Conservation (phyloP, 2,888 invertebrate species). For the Leptura quadrifasciata region DNA sequence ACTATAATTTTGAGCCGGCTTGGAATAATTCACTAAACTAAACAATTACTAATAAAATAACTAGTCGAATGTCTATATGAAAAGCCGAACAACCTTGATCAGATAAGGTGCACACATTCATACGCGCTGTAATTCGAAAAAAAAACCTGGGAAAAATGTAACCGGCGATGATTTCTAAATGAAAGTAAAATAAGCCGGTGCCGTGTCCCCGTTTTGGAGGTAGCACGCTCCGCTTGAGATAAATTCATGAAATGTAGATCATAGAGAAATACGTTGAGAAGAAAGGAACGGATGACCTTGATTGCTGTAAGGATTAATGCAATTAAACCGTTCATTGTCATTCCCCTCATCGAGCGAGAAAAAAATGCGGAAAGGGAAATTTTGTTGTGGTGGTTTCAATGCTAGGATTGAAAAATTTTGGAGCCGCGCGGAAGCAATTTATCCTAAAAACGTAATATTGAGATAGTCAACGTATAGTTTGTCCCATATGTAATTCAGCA, state of each 20-base stretch:
- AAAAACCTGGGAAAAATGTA: not conserved
- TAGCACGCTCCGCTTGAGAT: not conserved
- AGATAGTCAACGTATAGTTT: too few species aligned
- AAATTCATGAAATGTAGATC: slow-evolving; percentile 7
- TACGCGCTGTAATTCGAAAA: not conserved
- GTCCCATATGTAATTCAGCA: too few species aligned
- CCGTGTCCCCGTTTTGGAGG: slow-evolving; percentile 4
- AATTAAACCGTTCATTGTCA: not conserved
- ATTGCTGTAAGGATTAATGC: slow-evolving; percentile 1
- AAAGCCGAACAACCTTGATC: too few species aligned
- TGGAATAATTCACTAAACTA: not conserved
- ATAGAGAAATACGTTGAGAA: not conserved
- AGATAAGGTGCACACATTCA: not conserved
- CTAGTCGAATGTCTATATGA: too few species aligned
- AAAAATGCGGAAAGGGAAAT: not conserved
- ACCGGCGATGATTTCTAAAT: slow-evolving; percentile 4
- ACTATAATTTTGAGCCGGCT: not conserved
- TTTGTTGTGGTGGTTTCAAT: not conserved
- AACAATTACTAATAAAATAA: too few species aligned
- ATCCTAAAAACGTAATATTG: too few species aligned
- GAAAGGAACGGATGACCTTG: not conserved
- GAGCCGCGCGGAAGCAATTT: not conserved
- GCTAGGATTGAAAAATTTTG: not conserved
- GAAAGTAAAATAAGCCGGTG: slow-evolving; percentile 10
- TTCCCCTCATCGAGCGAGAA: not conserved